Conservation (phyloP, 1,140 invertebrate species). For the Bombus turneri region DNA sequence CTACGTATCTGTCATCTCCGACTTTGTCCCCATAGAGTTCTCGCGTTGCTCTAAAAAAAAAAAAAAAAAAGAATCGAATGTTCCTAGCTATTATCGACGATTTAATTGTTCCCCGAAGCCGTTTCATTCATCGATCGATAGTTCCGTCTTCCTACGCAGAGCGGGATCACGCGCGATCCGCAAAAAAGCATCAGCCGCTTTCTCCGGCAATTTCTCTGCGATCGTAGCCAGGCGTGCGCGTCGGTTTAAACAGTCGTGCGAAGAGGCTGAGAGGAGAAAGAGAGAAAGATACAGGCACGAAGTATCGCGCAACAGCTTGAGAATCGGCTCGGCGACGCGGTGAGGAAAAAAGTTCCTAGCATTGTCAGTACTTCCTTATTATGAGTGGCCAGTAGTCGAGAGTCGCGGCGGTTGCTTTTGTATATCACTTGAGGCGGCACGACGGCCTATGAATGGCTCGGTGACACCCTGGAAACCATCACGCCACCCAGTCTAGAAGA, state of each 20-base stretch:
- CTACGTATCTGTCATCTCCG: neutral
- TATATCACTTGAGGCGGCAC: conserved; percentile 65
- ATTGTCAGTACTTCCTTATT: conserved; percentile 68
- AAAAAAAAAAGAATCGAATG: neutral
- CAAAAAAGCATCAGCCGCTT: conserved; percentile 10
- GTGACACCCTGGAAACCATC: conserved; percentile 47
- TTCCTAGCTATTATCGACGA: neutral
- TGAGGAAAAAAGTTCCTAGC: conserved; percentile 59
- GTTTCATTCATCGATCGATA: conserved; percentile 35
- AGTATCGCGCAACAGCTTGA: conserved; percentile 28
- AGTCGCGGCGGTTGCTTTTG: conserved; percentile 58
- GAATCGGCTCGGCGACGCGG: conserved; percentile 24
- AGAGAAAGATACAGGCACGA: neutral
- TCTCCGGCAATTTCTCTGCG: conserved; percentile 36
- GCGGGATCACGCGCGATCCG: conserved; percentile 4
- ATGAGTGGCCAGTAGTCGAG: conserved; percentile 64
- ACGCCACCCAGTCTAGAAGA: conserved; percentile 46
- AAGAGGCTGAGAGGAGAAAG: too few species aligned
- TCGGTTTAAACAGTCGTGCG: neutral
- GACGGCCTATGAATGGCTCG: conserved; percentile 57
- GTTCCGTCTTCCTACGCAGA: conserved; percentile 43
- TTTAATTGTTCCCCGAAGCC: conserved; percentile 32
- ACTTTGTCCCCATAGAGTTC: neutral
- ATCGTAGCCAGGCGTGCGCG: neutral
- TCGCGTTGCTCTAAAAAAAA: neutral